phyloP scores from a whole-genome alignment of 2,797 vertebrate species.

The Adelosebastes latens region DNA sequence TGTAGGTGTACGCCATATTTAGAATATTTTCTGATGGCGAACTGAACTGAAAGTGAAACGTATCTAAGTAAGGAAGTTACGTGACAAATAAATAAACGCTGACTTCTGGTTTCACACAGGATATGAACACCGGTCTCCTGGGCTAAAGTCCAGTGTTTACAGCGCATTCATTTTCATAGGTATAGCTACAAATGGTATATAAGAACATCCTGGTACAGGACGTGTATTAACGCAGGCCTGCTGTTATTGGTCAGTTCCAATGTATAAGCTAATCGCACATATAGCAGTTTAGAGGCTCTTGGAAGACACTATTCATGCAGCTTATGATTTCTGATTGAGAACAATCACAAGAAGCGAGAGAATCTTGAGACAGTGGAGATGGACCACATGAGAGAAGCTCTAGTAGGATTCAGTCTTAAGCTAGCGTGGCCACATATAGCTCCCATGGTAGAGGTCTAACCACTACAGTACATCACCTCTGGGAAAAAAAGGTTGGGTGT shows the following conservation, averaged over 20 bases:
- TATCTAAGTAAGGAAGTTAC: background rate
- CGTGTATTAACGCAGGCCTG: constrained; percentile 2
- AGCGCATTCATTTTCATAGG: background rate
- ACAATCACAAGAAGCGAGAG: background rate
- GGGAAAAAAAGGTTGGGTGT: constrained; percentile 51
- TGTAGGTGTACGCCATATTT: fast-evolving
- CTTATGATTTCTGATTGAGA: constrained; percentile 4
- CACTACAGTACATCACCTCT: constrained; percentile 60
- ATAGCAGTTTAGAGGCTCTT: background rate
- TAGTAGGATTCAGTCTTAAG: constrained; percentile 44
- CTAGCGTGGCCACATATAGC: constrained; percentile 41
- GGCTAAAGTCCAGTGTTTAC: no score
- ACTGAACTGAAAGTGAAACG: no score
- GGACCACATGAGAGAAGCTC: constrained; percentile 34
- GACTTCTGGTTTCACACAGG: no score
- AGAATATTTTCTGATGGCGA: no score
- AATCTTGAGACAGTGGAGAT: constrained; percentile 20
- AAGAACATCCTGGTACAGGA: background rate
- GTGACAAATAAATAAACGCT: background rate
- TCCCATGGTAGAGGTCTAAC: constrained; percentile 49
- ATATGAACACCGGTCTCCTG: no score
- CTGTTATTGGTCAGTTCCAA: constrained; percentile 10
- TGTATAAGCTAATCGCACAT: background rate
- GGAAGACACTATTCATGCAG: background rate
- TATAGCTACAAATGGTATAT: background rate